phyloP scores from a whole-genome alignment of 1,140 invertebrate genomes.

The Ectropis grisescens region DNA sequence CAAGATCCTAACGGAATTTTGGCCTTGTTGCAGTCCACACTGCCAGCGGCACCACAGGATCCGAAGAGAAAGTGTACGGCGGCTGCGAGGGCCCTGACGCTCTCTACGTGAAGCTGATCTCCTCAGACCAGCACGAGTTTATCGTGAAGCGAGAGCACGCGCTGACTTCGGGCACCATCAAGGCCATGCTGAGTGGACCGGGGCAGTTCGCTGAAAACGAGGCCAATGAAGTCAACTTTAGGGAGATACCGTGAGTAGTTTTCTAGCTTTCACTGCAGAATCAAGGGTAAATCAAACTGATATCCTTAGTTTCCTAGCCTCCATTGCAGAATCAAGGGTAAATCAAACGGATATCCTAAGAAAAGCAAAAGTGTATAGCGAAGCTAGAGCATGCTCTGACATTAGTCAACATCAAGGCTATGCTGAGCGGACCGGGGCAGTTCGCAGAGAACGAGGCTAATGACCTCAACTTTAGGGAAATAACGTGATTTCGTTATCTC shows the following conservation, averaged over 20 bases:
- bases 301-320: no score
- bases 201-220: slow-evolving; percentile 99
- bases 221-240: slow-evolving; percentile 99
- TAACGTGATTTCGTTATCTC: slow-evolving; percentile 94
- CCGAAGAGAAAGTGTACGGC: slow-evolving; percentile 78
- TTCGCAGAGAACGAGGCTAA: slow-evolving; percentile 99
- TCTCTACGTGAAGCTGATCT: slow-evolving; percentile 99
- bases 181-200: slow-evolving; percentile 96
- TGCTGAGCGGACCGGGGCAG: slow-evolving; percentile 96
- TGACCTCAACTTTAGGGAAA: slow-evolving; percentile 99
- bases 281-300: no score
- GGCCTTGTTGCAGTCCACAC: no score
- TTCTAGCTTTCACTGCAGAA: slow-evolving; percentile 90
- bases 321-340: no score
- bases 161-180: slow-evolving; percentile 97
- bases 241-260: slow-evolving; percentile 95
- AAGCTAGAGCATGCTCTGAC: slow-evolving; percentile 97
- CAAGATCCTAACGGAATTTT: no score
- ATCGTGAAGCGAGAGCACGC: slow-evolving; percentile 98
- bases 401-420: slow-evolving; percentile 98
- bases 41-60: no score
- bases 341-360: slow-evolving; percentile 97
- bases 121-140: slow-evolving; percentile 94
- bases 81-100: slow-evolving; percentile 98
- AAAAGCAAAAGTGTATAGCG: slow-evolving; percentile 98